Base-by-base conservation (phyloP, 2,797 vertebrate genomes). In the Vireo griseus region DNA sequence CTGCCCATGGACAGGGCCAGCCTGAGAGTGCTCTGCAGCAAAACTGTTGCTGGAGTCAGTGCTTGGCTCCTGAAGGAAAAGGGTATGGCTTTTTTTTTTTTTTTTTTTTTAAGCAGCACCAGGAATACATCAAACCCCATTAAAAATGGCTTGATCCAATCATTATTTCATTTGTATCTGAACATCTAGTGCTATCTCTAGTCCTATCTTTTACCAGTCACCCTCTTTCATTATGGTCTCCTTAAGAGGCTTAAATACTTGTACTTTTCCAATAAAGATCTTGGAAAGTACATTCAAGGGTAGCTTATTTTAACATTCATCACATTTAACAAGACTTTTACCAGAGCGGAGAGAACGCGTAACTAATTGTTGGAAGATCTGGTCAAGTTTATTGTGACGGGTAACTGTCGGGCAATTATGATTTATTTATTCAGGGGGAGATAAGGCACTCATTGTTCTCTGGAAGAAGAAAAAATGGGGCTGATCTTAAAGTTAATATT, bases 261-360 rank as follows among this genome's bases (percentile, higher is more conserved):
- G 51, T 86, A 76, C 48, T 91, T 92, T 88, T 72, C 75, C 92
- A 93, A 94, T 95, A 95, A 96, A 97, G 90, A 91, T 87, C 94
- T 96, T 78, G 59, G 85, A 82, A 84, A 80, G 54, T 77, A 86
- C 4, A 0, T 94, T 86, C 86, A 59, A 78, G 88, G 67, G 71
- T 78, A 88, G 80, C 93, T 94, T 91, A 87, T 89, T 94, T 95
- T 94, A 96, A 90, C 96, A 96, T 96, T 95, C 89, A 96, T 97
- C 94, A 95, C 72, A 42, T 94, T 96, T 97, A 97, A 96, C 88
- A 95, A 95, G 95, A 91, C 82, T 92, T 95, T 92, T 96, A 96
- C 93, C 90, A 83, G 92, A 92, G 91, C 85, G 33, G 93, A 95
- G 94, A 96, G 94, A 96, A 94, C 80, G 84, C 68, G 55, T 91